Percentiles rank a stretch among this genome's conserved stretches.
Evolutionary conservation across 2,797 vertebrate genomes (phyloP).

Genomic region (Scyliorhinus canicula): DNA sequence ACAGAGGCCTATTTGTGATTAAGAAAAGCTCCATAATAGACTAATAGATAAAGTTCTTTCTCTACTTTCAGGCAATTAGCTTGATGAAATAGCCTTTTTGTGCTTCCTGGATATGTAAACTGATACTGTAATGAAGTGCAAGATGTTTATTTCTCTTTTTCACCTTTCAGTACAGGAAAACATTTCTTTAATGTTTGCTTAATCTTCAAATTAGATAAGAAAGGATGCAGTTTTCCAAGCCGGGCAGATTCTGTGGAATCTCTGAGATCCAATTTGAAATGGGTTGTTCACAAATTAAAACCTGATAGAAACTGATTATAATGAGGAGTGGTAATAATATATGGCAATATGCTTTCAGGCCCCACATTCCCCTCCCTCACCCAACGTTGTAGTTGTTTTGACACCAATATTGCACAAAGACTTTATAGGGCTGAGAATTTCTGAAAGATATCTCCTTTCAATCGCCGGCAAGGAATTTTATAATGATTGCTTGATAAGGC

Average conservation of each 20-base stretch:
- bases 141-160: constrained; percentile 86
- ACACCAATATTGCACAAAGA: not conserved
- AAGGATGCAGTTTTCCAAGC: not conserved
- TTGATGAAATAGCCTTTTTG: constrained; percentile 92
- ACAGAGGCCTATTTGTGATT: constrained; percentile 97
- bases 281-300: not conserved
- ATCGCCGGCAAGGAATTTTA: not conserved
- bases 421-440: not conserved
- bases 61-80: constrained; percentile 96
- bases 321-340: not conserved
- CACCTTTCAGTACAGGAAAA: constrained; percentile 61
- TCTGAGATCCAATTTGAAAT: not conserved
- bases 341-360: not conserved
- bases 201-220: constrained; percentile 19
- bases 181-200: constrained; percentile 21
- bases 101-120: constrained; percentile 80
- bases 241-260: not conserved
- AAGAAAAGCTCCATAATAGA: constrained; percentile 93
- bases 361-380: not conserved
- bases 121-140: constrained; percentile 84
- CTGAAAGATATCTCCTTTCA: not conserved
- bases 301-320: not conserved
- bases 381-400: not conserved
- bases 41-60: constrained; percentile 90
- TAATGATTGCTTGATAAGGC: not conserved